Percentiles rank a stretch among this genome's conserved stretches.
These are phyloP conservation scores for Cyrtodaria siliqua DNA, from an alignment of 2,888 invertebrate species.

Conservation along the genomic window DNA sequence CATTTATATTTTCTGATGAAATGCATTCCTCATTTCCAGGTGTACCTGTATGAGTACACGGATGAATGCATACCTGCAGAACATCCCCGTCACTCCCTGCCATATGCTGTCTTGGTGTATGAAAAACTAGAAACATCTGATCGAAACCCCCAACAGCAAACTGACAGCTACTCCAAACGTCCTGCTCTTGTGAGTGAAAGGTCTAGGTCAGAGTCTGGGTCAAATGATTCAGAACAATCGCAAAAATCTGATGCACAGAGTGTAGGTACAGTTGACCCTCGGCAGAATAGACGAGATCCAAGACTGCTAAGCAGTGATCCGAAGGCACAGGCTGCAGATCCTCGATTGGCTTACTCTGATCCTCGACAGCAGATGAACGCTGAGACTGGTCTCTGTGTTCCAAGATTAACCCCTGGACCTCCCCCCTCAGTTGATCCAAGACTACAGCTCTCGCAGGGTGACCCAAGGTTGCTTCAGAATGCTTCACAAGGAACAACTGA, in stretches of 20 bases:
- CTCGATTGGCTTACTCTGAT: constrained; percentile 1
- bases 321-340: constrained; percentile 5
- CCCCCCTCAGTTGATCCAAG: constrained; percentile 15
- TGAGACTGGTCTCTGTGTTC: constrained; percentile 24
- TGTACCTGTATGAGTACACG: constrained; percentile 80
- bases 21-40: constrained; percentile 70
- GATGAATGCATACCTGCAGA: constrained; percentile 76
- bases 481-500: not conserved
- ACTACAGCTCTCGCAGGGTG: constrained; percentile 1
- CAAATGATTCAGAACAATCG: not conserved
- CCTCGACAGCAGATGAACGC: not conserved
- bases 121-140: constrained; percentile 37
- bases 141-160: not conserved
- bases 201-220: constrained; percentile 7
- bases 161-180: constrained; percentile 51
- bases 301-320: not conserved
- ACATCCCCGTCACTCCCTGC: constrained; percentile 77
- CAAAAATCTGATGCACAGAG: not conserved
- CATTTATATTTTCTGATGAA: too few relatives aligned
- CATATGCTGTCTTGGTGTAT: constrained; percentile 73
- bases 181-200: constrained; percentile 15
- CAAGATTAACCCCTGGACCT: constrained; percentile 35
- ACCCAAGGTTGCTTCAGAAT: constrained; percentile 14
- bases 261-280: constrained; percentile 6
- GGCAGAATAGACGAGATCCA: not conserved